Evolutionary conservation across 2,113 vertebrate species (phyloP), one percentile per base, ranked within the genome.

Genomic region (Melozone crissalis): DNA sequence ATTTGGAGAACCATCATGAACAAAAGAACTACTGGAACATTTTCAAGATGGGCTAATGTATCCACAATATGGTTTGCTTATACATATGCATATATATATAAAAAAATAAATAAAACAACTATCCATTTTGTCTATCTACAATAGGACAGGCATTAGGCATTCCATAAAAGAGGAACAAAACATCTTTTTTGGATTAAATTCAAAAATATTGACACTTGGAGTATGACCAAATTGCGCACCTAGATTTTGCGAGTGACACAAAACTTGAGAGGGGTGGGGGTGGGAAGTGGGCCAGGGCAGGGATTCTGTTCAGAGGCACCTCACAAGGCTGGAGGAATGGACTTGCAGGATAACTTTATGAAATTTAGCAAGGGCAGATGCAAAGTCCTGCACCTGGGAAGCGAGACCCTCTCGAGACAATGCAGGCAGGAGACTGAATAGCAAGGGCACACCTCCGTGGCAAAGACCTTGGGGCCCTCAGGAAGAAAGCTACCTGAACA

Each of bases 231-330:
- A 19, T 37, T 63, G 21, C 3, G 20, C 5, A 24, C 11, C 16
- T 24, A 71, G 41, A 75, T 16, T 76, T 80, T 89, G 11, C 14
- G 78, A 35, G 20, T 41, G 19, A 35, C 41, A 62, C 5, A 12
- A 62, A 39, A 71, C 1, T 7, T 27, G 39, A 7, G 5, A 8
- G 11, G 5, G 7, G 4, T 23, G 7, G 8, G 16, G 2, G 1
- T 21, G 31, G 21, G 21, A 10, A 21, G 18, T 7, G 9, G 3
- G 19, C 12, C 16, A 31, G 20, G 17, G 9, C 11, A 49, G 22
- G 22, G 9, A 10, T 85, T 27, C 46, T 39, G 8, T 44, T 74
- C 19, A 47, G 35, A 57, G 19, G n/a, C 16, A 54, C 11, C 11
- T 72, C 24, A 44, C 23, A 17, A 44, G 20, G 22, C 13, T 88